Evolutionary conservation across 2,888 invertebrate genomes (phyloP), one percentile per base, ranked within the genome.

Genomic region (Heliothis peltigera): DNA sequence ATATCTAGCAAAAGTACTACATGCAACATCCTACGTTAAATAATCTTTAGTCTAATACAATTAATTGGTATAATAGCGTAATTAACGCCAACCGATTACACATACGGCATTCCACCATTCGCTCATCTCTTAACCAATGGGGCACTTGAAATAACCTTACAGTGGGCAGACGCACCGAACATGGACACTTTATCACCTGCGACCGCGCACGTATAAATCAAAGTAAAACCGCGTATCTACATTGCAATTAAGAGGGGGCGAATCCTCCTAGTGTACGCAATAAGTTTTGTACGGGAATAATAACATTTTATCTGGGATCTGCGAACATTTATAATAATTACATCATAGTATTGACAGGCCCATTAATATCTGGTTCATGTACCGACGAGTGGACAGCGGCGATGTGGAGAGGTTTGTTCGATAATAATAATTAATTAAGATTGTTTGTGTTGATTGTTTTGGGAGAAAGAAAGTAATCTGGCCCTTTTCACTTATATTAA

Each of bases 281-380:
- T 91, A 89, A 88, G 86, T 87, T 83, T 76, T 57, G 66, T 64
- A 76, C 82, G 84, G 85, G 88, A 90, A 91, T 91, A 92, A 89
- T 84, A 82, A 77, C 78, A 89, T 91, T 91, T 92, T 89, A 92
- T 92, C 89, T 87, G 69, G 68, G 77, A 89, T 90, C 88, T 76
- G 70, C 73, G 88, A 87, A 87, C 92, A 92, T 93, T 92, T 92
- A 92, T 92, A 90, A 92, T 92, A 93, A 93, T 93, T 91, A 91
- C 91, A 91, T 92, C 89, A 89, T 84, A 85, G 83, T 87, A 92
- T 91, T 91, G 92, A 92, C 92, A 91, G 86, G 86, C 80, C 88
- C 88, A 92, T 93, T 92, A 91, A 92, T 92, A 90, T 90, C 83
- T 84, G 86, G 87, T 88, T 84, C 78, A 69, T 63, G 76, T 76